Percentiles rank a stretch among this genome's conserved stretches.
phyloP scores from a whole-genome alignment of 2,113 vertebrate genomes.

The Gulo gulo region DNA sequence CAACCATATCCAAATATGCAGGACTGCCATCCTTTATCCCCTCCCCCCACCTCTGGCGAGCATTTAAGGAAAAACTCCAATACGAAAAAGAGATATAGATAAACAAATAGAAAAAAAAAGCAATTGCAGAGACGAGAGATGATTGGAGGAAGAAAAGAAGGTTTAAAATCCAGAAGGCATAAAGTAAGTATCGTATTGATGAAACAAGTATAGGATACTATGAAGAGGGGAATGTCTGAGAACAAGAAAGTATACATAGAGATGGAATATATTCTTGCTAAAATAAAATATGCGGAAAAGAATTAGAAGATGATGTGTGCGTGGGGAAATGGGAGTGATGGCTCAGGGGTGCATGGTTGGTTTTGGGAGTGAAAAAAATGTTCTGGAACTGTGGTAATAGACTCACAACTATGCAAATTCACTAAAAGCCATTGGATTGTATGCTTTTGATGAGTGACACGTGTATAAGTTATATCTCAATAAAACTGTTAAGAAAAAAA shows the following conservation, averaged over 20 bases:
- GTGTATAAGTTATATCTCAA: background rate
- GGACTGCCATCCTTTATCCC: background rate
- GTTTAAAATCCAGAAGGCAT: background rate
- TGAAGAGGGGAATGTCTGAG: background rate
- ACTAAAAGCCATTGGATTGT: background rate
- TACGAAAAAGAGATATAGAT: background rate
- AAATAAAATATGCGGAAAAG: background rate
- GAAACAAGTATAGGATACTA: background rate
- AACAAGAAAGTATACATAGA: background rate
- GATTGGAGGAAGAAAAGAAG: background rate
- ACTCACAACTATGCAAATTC: background rate
- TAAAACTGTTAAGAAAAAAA: background rate
- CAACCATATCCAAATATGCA: background rate
- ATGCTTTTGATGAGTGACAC: background rate
- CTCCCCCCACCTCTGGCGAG: background rate
- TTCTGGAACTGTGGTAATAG: background rate
- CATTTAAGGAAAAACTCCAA: constrained; percentile 8
- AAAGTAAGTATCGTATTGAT: background rate
- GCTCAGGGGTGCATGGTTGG: background rate
- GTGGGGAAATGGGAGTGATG: background rate
- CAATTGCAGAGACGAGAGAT: background rate
- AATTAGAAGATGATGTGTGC: background rate
- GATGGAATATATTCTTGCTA: background rate
- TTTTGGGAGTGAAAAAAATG: background rate
- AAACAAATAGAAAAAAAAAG: background rate